A percentile compares a stretch with the other conserved stretches of the same genome.
Conservation (phyloP, 1,140 invertebrate species). For the Contarinia nasturtii region DNA sequence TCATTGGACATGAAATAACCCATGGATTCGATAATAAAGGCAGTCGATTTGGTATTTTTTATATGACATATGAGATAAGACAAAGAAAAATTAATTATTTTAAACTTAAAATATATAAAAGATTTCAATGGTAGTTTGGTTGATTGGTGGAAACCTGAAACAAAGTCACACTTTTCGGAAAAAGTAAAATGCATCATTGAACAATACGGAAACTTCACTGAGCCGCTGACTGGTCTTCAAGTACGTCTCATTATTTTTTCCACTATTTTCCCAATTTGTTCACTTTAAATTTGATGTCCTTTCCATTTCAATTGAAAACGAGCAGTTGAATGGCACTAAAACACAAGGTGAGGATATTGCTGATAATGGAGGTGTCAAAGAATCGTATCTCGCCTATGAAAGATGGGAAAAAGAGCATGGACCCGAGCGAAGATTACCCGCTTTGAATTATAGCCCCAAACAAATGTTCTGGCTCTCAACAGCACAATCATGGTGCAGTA, state of each 20-base stretch:
- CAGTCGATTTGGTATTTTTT: not conserved
- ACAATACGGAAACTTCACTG: constrained; percentile 71
- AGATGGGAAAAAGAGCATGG: constrained; percentile 45
- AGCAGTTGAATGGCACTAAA: constrained; percentile 65
- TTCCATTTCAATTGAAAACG: no score
- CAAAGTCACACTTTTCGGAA: constrained; percentile 52
- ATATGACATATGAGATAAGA: no score
- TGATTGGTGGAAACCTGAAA: constrained; percentile 65
- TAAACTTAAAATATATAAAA: constrained; percentile 81
- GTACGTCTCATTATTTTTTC: constrained; percentile 28
- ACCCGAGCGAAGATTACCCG: constrained; percentile 41
- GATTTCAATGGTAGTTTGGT: constrained; percentile 72
- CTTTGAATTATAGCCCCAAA: constrained; percentile 41
- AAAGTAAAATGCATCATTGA: constrained; percentile 70
- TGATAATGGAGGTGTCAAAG: constrained; percentile 75
- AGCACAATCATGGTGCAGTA: constrained; percentile 37
- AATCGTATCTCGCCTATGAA: constrained; percentile 65
- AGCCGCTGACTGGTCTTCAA: constrained; percentile 43
- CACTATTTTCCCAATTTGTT: not conserved
- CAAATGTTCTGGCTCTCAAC: constrained; percentile 55
- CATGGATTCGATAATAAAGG: constrained; percentile 82
- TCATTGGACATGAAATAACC: constrained; percentile 86
- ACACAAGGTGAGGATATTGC: constrained; percentile 84
- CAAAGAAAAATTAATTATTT: constrained; percentile 26
- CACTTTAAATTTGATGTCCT: constrained; percentile 1